Evolutionary conservation across 1,140 invertebrate genomes (phyloP), one percentile per base, ranked within the genome.

Genomic region (Drosophila prosaltans): DNA sequence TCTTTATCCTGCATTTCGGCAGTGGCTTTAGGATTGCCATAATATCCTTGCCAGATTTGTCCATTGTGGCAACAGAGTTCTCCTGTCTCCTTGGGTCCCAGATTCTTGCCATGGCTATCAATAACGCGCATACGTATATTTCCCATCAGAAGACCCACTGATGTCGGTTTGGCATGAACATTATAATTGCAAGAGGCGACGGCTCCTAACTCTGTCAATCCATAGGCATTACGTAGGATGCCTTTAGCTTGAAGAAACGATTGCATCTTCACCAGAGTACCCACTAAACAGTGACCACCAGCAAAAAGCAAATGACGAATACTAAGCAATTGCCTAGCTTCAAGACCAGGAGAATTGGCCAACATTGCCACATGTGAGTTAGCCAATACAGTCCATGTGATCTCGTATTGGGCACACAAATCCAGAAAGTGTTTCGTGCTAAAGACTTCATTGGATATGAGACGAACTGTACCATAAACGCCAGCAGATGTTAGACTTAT

Each of bases 51-150:
- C 90, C 92, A 92, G 4, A 62, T 32, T 26, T 91, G 78, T 6
- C 70, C 73, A 30, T 69, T 80, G 51, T 83, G 73, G 3, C 90
- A 78, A 8, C 79, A 77, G 8, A 92, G 74, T 65, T 92, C 92
- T 0, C 92, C 92, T 26, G 63, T 7, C 3, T 84, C 72, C 24
- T 79, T 75, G 1, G 77, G 73, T 4, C 89, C 91, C 57, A 92
- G 48, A 10, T 65, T 57, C 3, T 70, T 36, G 0, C 81, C 86
- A 8, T 77, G 39, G 2, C 75, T 74, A 30, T 80, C 77, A 0
- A 92, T 67, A 24, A 93, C 91, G 78, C 93, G 93, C 30, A 91
- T 74, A 0, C 74, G 65, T 32, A 89, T 61, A 21, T 88, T 88
- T 0, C 59, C 54, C 45, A 81, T 24, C 1, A 92, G 59, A 6